Conservation (phyloP, 53 echinoderm and acorn worm species). For the Echinometra lucunter region DNA sequence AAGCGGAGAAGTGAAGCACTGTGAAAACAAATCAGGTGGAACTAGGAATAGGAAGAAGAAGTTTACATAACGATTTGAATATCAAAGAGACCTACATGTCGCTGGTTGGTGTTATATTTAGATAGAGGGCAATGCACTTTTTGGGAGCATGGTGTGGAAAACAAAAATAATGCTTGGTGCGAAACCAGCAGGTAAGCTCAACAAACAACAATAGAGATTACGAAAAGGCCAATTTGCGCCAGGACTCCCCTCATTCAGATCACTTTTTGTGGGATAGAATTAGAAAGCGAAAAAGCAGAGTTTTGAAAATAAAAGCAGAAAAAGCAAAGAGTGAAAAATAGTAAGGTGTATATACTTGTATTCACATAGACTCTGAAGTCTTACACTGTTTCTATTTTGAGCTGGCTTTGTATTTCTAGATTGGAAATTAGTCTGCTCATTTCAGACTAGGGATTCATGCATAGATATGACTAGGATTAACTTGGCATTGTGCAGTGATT, state of each 20-base stretch:
- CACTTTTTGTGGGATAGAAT: neutral
- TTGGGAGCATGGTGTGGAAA: neutral
- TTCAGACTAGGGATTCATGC: neutral
- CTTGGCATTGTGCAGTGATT: too few species aligned
- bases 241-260: slow-evolving; percentile 18
- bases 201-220: neutral
- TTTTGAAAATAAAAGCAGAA: too few species aligned
- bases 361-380: neutral
- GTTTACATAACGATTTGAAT: neutral
- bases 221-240: neutral
- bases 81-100: neutral
- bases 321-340: neutral
- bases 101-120: neutral
- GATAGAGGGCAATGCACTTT: slow-evolving; percentile 33
- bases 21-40: neutral
- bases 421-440: neutral
- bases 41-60: neutral
- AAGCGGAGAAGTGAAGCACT: neutral
- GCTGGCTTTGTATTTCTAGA: neutral
- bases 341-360: neutral
- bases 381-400: neutral
- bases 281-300: neutral
- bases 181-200: neutral
- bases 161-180: neutral
- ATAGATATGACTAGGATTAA: neutral